Evolutionary conservation across 2,113 vertebrate genomes (phyloP).

Genomic region (Nothocercus julius): DNA sequence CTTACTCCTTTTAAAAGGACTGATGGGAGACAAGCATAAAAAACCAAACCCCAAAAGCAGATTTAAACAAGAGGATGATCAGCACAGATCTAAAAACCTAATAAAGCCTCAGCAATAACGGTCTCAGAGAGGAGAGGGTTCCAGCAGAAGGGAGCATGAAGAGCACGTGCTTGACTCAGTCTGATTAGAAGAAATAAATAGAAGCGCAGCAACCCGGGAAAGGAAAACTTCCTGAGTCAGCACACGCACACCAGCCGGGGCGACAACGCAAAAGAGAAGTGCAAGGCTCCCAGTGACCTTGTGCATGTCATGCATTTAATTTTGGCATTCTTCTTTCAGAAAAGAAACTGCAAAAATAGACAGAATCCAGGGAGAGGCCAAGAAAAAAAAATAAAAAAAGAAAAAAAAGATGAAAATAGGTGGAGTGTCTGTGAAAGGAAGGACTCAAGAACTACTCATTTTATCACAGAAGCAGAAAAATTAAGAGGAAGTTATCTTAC

Average conservation of each 20-base stretch:
- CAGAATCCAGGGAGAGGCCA: background rate
- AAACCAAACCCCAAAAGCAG: constrained; percentile 76
- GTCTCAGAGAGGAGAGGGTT: constrained; percentile 50
- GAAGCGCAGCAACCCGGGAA: constrained; percentile 42
- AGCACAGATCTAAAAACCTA: constrained; percentile 68
- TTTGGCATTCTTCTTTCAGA: background rate
- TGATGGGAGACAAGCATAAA: constrained; percentile 75
- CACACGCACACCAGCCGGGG: background rate
- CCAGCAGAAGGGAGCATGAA: background rate
- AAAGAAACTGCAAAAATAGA: background rate
- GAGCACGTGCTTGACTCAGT: constrained; percentile 30
- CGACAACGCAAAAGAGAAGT: background rate
- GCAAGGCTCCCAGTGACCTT: background rate
- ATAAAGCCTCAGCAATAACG: constrained; percentile 72
- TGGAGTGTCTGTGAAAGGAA: background rate
- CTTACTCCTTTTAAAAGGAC: constrained; percentile 72
- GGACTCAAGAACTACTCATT: background rate
- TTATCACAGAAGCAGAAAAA: background rate
- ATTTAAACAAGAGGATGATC: constrained; percentile 65
- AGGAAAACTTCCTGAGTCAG: constrained; percentile 38
- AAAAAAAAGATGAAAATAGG: background rate
- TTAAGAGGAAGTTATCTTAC: background rate
- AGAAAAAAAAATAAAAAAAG: background rate
- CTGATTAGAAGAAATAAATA: constrained; percentile 71
- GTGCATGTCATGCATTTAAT: background rate